phyloP scores from a whole-genome alignment of 2,888 invertebrate genomes.

The Belgica antarctica region DNA sequence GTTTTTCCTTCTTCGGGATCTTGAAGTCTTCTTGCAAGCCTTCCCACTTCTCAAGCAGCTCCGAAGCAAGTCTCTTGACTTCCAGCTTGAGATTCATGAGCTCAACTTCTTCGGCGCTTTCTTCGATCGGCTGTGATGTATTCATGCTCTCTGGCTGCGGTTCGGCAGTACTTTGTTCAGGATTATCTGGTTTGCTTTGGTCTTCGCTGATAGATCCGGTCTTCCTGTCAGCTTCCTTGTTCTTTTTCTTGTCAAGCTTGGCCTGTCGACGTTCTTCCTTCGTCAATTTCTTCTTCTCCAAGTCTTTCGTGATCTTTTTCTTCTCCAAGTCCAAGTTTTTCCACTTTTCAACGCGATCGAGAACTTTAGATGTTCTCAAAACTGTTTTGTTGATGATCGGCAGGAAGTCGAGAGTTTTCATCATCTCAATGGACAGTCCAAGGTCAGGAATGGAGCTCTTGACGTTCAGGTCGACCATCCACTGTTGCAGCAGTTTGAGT shows the following conservation, averaged over 20 bases:
- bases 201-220: conserved; percentile 15
- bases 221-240: conserved; percentile 20
- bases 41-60: conserved; percentile 50
- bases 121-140: not conserved
- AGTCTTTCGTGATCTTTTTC: conserved; percentile 50
- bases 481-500: conserved; percentile 82
- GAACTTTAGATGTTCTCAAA: conserved; percentile 87
- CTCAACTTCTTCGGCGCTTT: conserved; percentile 7
- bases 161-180: not conserved
- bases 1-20: conserved; percentile 90
- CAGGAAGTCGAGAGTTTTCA: conserved; percentile 77
- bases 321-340: conserved; percentile 53
- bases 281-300: conserved; percentile 45
- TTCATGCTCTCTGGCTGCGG: conserved; percentile 26
- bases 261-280: no score
- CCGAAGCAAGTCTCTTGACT: conserved; percentile 47
- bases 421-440: conserved; percentile 63
- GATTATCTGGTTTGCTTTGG: conserved; percentile 20
- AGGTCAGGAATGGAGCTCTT: conserved; percentile 48
- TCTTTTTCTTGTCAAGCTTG: conserved; percentile 46
- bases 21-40: conserved; percentile 64
- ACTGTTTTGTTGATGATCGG: conserved; percentile 93
- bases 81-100: conserved; percentile 31
- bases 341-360: conserved; percentile 83
- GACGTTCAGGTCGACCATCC: conserved; percentile 71